phyloP scores from a whole-genome alignment of 1,140 invertebrate genomes.

The Oryctes rhinoceros region DNA sequence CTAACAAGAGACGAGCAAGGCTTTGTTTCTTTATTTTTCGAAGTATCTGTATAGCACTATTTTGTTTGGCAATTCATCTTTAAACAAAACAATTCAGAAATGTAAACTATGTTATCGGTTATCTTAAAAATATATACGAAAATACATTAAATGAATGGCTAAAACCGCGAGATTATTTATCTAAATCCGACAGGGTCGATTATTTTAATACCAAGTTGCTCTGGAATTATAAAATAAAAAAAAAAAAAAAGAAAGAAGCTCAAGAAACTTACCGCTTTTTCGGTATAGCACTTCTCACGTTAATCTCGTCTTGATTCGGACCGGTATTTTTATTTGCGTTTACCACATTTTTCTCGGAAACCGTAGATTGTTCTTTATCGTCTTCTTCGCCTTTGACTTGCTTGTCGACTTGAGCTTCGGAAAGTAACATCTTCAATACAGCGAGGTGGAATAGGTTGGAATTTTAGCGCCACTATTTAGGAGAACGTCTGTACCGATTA shows the following conservation, averaged over 20 bases:
- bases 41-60: not conserved
- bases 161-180: not conserved
- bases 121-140: not conserved
- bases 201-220: not conserved
- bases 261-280: constrained; percentile 24
- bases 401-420: not conserved
- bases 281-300: constrained; percentile 24
- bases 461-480: too few species aligned
- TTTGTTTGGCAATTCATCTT: not conserved
- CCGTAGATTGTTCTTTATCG: not conserved
- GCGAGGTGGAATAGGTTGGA: too few species aligned
- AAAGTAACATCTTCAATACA: not conserved
- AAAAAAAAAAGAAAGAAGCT: not conserved
- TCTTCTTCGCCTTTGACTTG: not conserved
- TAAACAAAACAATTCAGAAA: not conserved
- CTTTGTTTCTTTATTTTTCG: too few species aligned
- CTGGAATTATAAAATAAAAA: not conserved
- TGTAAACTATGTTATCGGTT: not conserved
- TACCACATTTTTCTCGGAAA: not conserved
- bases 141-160: not conserved
- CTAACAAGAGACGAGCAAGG: too few species aligned
- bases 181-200: not conserved
- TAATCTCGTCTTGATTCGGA: not conserved
- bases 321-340: not conserved
- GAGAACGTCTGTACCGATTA: too few species aligned